Evolutionary conservation across 2,797 vertebrate species (phyloP).

Genomic region (Rhinophrynus dorsalis): DNA sequence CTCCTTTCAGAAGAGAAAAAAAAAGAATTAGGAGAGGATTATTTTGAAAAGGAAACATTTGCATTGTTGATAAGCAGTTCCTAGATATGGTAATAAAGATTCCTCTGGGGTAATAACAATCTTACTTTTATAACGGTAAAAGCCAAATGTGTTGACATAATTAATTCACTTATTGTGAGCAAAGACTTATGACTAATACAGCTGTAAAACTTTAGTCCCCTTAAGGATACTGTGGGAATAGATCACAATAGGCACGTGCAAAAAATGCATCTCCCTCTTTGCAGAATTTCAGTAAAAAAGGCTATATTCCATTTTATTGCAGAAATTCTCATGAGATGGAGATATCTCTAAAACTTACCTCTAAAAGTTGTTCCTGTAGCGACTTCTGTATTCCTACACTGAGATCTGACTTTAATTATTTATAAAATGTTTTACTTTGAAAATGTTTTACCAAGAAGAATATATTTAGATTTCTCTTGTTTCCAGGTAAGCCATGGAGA

Average conservation of each 20-base stretch:
- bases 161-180: conserved; percentile 36
- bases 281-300: too few relatives aligned
- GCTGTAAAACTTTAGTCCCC: conserved; percentile 5
- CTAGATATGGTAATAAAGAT: conserved; percentile 32
- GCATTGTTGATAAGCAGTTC: conserved; percentile 34
- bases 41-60: conserved; percentile 15
- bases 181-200: conserved; percentile 26
- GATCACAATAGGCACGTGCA: conserved; percentile 16
- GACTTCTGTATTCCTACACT: too few relatives aligned
- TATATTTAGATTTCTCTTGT: too few relatives aligned
- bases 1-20: not conserved
- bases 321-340: not conserved
- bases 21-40: not conserved
- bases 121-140: conserved; percentile 18
- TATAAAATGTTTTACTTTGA: too few relatives aligned
- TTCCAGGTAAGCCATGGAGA: too few relatives aligned
- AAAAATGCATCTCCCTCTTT: too few relatives aligned
- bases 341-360: not conserved
- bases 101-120: conserved; percentile 32
- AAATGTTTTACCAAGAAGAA: too few relatives aligned
- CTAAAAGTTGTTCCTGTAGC: too few relatives aligned
- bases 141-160: conserved; percentile 29
- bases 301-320: not conserved
- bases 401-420: too few relatives aligned
- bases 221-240: conserved; percentile 22